These are phyloP conservation scores for Tetragonisca angustula DNA, from an alignment of 2,888 invertebrate species.

Conservation along the genomic window DNA sequence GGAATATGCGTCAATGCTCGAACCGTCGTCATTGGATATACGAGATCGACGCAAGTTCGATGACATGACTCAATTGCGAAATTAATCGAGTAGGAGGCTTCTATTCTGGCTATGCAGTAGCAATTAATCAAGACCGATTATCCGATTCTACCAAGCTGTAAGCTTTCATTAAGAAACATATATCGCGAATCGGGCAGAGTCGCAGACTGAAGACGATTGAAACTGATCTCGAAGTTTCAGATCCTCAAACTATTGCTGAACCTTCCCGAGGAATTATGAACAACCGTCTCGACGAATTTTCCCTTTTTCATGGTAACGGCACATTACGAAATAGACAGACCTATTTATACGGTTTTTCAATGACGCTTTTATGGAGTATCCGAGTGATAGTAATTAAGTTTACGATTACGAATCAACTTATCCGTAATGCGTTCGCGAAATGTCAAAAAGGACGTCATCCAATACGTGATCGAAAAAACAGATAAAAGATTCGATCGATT, in stretches of 20 bases:
- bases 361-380: background rate
- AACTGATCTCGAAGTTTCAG: background rate
- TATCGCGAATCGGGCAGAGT: background rate
- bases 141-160: slow-evolving; percentile 35
- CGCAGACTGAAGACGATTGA: background rate
- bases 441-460: background rate
- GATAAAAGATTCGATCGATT: background rate
- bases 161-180: slow-evolving; percentile 3
- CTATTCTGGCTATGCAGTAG: slow-evolving; percentile 5
- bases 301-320: background rate
- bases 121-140: slow-evolving; percentile 56
- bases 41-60: slow-evolving; percentile 28
- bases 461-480: background rate
- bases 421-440: background rate
- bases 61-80: slow-evolving; percentile 34
- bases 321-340: background rate
- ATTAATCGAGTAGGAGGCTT: slow-evolving; percentile 36
- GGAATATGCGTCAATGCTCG: background rate
- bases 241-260: too few relatives aligned
- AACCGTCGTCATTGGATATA: background rate
- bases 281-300: background rate
- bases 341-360: slow-evolving; percentile 11
- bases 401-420: background rate
- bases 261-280: background rate
- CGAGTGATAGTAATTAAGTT: background rate